Conservation (phyloP, 2,888 invertebrate species). For the Mythimna pallens region DNA sequence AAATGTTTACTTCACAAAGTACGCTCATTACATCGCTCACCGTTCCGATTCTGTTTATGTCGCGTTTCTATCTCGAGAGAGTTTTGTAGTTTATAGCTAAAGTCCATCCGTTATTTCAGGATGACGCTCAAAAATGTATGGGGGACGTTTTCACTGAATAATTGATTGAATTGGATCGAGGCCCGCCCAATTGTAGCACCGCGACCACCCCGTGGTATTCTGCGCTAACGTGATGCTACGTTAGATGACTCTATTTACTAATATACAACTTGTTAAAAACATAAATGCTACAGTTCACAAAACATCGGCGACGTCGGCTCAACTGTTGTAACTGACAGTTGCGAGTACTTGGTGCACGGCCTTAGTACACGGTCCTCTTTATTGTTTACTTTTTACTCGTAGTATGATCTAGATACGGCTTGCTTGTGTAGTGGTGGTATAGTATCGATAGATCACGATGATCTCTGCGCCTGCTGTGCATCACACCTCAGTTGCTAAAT, state of each 20-base stretch:
- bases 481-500: no score
- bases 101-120: conserved; percentile 11
- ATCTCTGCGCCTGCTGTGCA: background rate
- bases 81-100: conserved; percentile 4
- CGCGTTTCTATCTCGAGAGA: background rate
- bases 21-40: background rate
- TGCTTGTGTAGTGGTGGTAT: background rate
- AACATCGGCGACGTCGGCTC: background rate
- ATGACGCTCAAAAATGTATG: conserved; percentile 13
- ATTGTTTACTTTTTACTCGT: background rate
- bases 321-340: no score
- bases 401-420: background rate
- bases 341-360: background rate
- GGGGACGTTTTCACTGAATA: conserved; percentile 22
- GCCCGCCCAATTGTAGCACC: background rate
- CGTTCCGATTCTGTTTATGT: conserved; percentile 4
- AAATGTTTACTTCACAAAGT: conserved; percentile 8
- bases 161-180: conserved; percentile 19
- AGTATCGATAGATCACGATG: background rate
- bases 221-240: background rate
- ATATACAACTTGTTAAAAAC: conserved; percentile 5
- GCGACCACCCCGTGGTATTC: background rate
- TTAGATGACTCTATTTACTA: background rate
- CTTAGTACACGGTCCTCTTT: background rate
- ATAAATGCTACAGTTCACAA: background rate